Evolutionary conservation across 2,888 invertebrate species (phyloP), one percentile per base, ranked within the genome.

Genomic region (Chymomyza amoena): DNA sequence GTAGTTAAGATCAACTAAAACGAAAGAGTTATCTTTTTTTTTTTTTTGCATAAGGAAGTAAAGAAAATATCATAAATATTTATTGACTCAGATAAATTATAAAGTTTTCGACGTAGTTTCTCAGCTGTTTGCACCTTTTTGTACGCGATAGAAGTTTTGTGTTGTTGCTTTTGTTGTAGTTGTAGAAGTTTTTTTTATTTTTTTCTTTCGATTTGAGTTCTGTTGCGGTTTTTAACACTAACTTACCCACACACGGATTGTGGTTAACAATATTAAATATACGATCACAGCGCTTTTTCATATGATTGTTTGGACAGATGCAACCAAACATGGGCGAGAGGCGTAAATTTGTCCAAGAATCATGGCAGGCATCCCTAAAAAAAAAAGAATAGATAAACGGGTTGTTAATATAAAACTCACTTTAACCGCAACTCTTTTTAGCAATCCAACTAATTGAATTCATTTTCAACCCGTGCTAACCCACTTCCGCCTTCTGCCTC

Each of bases 201-300:
- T 4, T 45, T 13, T 45, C 9, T 32, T 13, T 45, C 39, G 39
- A 45, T 45, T 45, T 45, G 39, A 45, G 10, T 45, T 45, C 39
- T 51, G 51, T 32, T 68, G 54, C 60, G 32, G 52, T 51, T 64
- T 70, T 39, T 16, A 25, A 63, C 72, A 66, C 68, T 69, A 74
- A 91, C 97, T 97, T 94, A 97, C 97, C 97, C 92, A 97, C 96
- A 93, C 97, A 97, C 69, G 97, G 97, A 93, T 97, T 97, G 93
- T 97, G 96, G 94, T 97, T 97, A 90, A 97, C 96, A 91, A 95
- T 95, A 80, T 95, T 95, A 93, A 97, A 97, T 92, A 97, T 96
- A 87, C 96, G 94, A 92, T 97, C 97, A 92, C 97, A 97, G 82
- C 96, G 94, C 89, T 95, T 94, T 94, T 96, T 96, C 94, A 96